Conservation (phyloP, 2,888 invertebrate species). For the Clivina fossor region DNA sequence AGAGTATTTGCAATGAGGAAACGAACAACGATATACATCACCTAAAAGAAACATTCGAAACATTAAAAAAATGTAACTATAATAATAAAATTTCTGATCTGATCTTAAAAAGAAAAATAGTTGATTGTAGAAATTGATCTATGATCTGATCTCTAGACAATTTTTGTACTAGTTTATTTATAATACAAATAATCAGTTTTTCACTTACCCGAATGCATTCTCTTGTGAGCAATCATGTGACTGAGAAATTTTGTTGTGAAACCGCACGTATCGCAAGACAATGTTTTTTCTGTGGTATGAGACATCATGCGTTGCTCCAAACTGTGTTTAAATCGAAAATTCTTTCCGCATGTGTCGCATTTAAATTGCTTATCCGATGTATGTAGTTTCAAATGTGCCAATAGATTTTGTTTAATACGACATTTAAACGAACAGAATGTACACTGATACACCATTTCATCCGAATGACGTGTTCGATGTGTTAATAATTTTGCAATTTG, state of each 20-base stretch:
- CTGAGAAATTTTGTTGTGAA: slow-evolving; percentile 68
- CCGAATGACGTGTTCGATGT: slow-evolving; percentile 61
- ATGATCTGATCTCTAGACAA: too few relatives aligned
- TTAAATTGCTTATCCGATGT: slow-evolving; percentile 60
- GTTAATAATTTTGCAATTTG: slow-evolving; percentile 60
- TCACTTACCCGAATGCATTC: slow-evolving; percentile 61
- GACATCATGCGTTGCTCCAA: slow-evolving; percentile 61
- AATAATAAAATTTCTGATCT: too few relatives aligned
- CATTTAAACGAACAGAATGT: slow-evolving; percentile 62
- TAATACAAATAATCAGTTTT: too few relatives aligned
- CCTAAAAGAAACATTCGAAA: too few relatives aligned
- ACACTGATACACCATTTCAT: slow-evolving; percentile 55
- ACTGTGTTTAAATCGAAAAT: slow-evolving; percentile 61
- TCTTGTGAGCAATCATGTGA: slow-evolving; percentile 65
- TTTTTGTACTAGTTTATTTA: too few relatives aligned
- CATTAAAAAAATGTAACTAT: too few relatives aligned
- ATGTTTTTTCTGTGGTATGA: slow-evolving; percentile 59
- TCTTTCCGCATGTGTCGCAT: slow-evolving; percentile 61
- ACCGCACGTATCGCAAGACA: slow-evolving; percentile 65
- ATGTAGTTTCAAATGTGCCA: slow-evolving; percentile 62
- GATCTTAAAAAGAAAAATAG: too few relatives aligned
- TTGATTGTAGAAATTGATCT: too few relatives aligned
- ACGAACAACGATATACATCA: slow-evolving; percentile 63
- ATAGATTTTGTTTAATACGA: slow-evolving; percentile 59
- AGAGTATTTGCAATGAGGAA: slow-evolving; percentile 62